A percentile compares a stretch with the other conserved stretches of the same genome.
Evolutionary conservation across 1,140 invertebrate genomes (phyloP).

Genomic region (Magallana angulata): DNA sequence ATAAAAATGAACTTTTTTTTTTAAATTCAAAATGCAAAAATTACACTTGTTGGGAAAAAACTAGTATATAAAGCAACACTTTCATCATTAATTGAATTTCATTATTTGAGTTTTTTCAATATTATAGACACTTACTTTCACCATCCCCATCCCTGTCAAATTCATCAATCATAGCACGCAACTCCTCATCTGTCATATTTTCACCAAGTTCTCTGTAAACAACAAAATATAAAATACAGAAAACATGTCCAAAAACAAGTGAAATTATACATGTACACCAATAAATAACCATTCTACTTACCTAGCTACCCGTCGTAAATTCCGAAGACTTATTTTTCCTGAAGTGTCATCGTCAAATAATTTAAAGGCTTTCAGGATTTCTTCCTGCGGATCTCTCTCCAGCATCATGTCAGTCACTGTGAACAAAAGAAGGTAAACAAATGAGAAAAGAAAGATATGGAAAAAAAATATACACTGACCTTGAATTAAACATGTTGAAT

Average conservation of each 20-base stretch:
- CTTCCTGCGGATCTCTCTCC: conserved; percentile 79
- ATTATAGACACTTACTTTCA: conserved; percentile 76
- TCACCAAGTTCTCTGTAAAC: conserved; percentile 78
- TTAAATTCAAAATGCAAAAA: too few species aligned
- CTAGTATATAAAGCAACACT: too few species aligned
- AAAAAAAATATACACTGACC: too few species aligned
- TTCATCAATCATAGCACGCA: conserved; percentile 80
- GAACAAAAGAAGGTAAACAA: conserved; percentile 8
- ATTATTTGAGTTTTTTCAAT: neutral
- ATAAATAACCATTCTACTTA: conserved; percentile 49
- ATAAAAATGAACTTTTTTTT: too few species aligned
- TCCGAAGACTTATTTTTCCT: conserved; percentile 79
- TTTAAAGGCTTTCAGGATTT: conserved; percentile 80
- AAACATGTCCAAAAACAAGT: neutral
- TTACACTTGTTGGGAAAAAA: too few species aligned
- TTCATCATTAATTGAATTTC: too few species aligned
- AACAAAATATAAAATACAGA: conserved; percentile 5
- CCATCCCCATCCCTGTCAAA: conserved; percentile 80
- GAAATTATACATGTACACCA: neutral
- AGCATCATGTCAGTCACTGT: conserved; percentile 80
- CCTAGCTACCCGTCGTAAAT: conserved; percentile 79
- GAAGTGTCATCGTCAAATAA: conserved; percentile 80
- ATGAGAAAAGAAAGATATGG: neutral
- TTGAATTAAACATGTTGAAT: too few species aligned
- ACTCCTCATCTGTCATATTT: conserved; percentile 79